Evolutionary conservation across 2,797 vertebrate genomes (phyloP), one percentile per base, ranked within the genome.

Genomic region (Mormyrops attenuatus): DNA sequence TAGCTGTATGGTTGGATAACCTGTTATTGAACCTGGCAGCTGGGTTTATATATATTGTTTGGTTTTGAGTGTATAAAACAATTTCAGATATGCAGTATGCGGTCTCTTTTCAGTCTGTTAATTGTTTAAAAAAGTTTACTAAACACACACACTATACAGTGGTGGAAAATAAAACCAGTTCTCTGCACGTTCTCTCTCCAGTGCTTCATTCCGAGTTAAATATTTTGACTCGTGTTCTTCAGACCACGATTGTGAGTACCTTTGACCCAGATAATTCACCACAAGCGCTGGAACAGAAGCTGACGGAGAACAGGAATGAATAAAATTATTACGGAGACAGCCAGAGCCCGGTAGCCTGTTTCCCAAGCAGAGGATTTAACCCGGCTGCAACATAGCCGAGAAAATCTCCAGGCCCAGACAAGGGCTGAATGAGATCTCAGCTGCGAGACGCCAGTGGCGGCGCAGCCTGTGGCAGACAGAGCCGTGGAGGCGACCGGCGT

Each of bases 231-330:
- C n/a, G 47, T 52, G 82, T 85, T 50, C 82, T 50, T 85, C 11
- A 26, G 22, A 85, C 82, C 44, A 17, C 7, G 44, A 15, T 9
- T 85, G 82, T n/a, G 80, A 49, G 41, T 85, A 52, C 82, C 82
- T 85, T 85, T 85, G 82, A 85, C 49, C 82, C 82, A 85, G 82
- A 50, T 52, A 85, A 85, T 52, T 30, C 22, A 50, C 82, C 44
- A 52, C n/a, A 26, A 52, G 82, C 9, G 2, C n/a, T 47, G 82
- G n/a, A 85, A 85, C 49, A 30, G 82, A 30, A 85, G 82, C 22
- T 85, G 22, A 47, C 4, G n/a, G 47, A 85, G 49, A 85, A 30
- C 82, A 50, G 22, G 44, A 26, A 50, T 85, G 82, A 85, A 85
- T 85, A 85, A 26, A 85, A 85, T 52, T 49, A 85, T 85, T 2